Conservation (phyloP, 2,888 invertebrate species). For the Sericinus montela region DNA sequence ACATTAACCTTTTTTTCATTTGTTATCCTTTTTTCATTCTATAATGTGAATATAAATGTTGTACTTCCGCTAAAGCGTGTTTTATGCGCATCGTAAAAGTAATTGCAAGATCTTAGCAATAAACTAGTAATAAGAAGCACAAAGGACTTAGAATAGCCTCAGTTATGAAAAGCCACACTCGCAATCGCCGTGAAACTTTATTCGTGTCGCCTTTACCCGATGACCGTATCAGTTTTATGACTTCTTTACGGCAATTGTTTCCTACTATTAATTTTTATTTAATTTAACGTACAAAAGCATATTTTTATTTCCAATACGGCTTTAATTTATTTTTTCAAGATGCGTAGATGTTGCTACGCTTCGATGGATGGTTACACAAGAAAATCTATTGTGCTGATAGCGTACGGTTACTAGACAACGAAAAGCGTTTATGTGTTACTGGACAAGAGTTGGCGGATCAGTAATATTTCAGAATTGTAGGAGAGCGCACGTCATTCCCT, state of each 20-base stretch:
- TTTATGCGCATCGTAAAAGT: slow-evolving; percentile 21
- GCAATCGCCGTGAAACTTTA: slow-evolving; percentile 37
- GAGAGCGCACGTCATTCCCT: slow-evolving; percentile 42
- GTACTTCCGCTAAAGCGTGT: background rate
- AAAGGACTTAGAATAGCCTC: slow-evolving; percentile 25
- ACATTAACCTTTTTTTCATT: too few relatives aligned
- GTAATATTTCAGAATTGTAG: slow-evolving; percentile 49
- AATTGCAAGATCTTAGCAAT: slow-evolving; percentile 30
- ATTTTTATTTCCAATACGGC: slow-evolving; percentile 28
- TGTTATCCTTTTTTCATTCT: too few relatives aligned
- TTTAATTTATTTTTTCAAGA: slow-evolving; percentile 9
- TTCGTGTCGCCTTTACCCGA: slow-evolving; percentile 41
- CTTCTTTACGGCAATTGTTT: slow-evolving; percentile 45
- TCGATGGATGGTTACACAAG: slow-evolving; percentile 24
- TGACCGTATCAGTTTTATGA: slow-evolving; percentile 48
- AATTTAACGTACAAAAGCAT: slow-evolving; percentile 7
- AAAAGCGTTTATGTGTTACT: slow-evolving; percentile 22
- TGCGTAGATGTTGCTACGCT: slow-evolving; percentile 16
- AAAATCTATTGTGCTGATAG: slow-evolving; percentile 26
- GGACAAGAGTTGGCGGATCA: slow-evolving; percentile 34
- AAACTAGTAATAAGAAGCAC: slow-evolving; percentile 23
- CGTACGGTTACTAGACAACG: slow-evolving; percentile 31
- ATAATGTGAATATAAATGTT: too few relatives aligned
- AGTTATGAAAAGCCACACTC: slow-evolving; percentile 33
- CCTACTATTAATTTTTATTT: slow-evolving; percentile 38